Percentiles rank a stretch among this genome's conserved stretches.
These are phyloP conservation scores for Mycogona germanica DNA, from an alignment of 2,888 invertebrate genomes.

Conservation along the genomic window DNA sequence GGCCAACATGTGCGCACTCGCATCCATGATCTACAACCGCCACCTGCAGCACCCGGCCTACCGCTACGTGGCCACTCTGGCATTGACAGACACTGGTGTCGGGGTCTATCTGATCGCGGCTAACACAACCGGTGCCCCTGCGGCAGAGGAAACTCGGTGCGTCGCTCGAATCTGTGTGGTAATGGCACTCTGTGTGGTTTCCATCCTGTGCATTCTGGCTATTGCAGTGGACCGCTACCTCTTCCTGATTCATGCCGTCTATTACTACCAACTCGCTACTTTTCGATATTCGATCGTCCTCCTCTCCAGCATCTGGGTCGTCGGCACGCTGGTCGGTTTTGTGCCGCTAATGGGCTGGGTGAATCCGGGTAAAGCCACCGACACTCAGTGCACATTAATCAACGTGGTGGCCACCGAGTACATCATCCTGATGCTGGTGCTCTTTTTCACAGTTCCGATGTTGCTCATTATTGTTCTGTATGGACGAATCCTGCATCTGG, in stretches of 20 bases:
- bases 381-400: neutral
- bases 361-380: neutral
- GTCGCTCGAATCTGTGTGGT: neutral
- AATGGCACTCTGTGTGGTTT: constrained; percentile 1
- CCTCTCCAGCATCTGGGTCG: neutral
- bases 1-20: constrained; percentile 3
- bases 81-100: constrained; percentile 5
- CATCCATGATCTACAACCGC: neutral
- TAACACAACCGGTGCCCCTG: neutral
- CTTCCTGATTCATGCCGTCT: constrained; percentile 7
- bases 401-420: neutral
- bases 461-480: constrained; percentile 8
- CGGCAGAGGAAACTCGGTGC: neutral
- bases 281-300: constrained; percentile 3
- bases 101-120: constrained; percentile 4
- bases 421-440: neutral
- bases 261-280: constrained; percentile 8
- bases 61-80: constrained; percentile 11
- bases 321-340: constrained; percentile 1
- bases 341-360: constrained; percentile 4
- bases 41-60: constrained; percentile 7
- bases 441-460: constrained; percentile 8
- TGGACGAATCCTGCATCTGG: constrained; percentile 9
- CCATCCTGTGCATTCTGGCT: constrained; percentile 8
- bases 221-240: constrained; percentile 12